Evolutionary conservation across 2,888 invertebrate genomes (phyloP).

Genomic region (Tenthredo livida): DNA sequence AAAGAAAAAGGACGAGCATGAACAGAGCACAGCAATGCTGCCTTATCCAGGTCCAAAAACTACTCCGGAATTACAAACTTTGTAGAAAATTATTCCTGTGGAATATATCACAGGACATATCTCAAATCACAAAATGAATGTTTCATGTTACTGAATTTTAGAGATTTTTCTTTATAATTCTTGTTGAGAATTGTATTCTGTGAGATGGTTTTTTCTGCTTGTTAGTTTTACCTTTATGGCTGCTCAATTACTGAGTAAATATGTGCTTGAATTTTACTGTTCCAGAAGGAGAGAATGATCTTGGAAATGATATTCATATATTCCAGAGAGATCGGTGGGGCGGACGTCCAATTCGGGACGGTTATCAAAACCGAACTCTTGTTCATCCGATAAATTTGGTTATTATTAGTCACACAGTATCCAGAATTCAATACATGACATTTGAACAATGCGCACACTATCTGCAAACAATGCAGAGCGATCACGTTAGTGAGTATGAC

Average conservation of each 20-base stretch:
- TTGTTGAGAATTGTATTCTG: background rate
- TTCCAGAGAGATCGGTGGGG: constrained; percentile 41
- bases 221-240: background rate
- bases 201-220: background rate
- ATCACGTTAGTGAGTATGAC: background rate
- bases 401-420: constrained; percentile 28
- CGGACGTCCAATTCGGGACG: constrained; percentile 13
- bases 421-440: background rate
- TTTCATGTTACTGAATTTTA: background rate
- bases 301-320: constrained; percentile 50
- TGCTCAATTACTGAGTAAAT: background rate
- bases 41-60: background rate
- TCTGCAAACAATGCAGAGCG: background rate
- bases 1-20: background rate
- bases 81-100: background rate
- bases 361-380: constrained; percentile 14
- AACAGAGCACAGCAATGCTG: background rate
- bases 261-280: background rate
- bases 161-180: background rate
- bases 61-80: background rate
- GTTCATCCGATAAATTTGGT: constrained; percentile 31
- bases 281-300: background rate
- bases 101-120: background rate
- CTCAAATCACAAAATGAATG: background rate
- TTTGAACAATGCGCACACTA: background rate